Evolutionary conservation across 2,113 vertebrate genomes (phyloP).

Genomic region (Zapus hudsonius): DNA sequence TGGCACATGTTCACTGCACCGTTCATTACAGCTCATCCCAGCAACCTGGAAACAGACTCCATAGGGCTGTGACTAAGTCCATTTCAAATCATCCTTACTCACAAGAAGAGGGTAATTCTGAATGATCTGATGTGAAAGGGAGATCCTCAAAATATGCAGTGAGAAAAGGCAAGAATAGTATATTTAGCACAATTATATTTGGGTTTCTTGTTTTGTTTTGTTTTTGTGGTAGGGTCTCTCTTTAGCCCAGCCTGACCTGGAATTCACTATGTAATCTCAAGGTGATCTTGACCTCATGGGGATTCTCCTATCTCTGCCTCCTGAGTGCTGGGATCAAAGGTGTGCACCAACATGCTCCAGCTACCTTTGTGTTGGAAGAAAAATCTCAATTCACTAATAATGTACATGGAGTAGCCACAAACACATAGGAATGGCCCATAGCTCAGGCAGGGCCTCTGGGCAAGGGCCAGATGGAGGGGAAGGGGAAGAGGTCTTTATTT

Average conservation of each 20-base stretch:
- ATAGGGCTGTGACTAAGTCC: not conserved
- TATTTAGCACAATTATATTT: not conserved
- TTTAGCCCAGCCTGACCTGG: too few species aligned
- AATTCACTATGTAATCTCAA: too few species aligned
- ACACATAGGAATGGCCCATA: not conserved
- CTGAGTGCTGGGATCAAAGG: too few species aligned
- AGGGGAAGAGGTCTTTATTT: not conserved
- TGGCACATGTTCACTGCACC: not conserved
- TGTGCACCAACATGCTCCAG: too few species aligned
- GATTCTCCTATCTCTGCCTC: too few species aligned
- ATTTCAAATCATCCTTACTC: not conserved
- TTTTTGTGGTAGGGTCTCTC: too few species aligned
- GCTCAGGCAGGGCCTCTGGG: not conserved
- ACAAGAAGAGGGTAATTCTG: not conserved
- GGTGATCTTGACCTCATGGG: too few species aligned
- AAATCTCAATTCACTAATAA: not conserved
- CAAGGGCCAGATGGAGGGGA: too few species aligned
- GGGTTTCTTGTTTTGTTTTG: too few species aligned
- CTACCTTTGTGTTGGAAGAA: not conserved
- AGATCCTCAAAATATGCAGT: not conserved
- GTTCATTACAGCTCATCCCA: accelerated
- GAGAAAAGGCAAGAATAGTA: not conserved
- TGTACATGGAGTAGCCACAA: not conserved
- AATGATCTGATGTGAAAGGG: not conserved
- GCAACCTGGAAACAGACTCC: not conserved